Base-by-base conservation (phyloP, 1,140 invertebrate species). In the Calephelis nemesis region DNA sequence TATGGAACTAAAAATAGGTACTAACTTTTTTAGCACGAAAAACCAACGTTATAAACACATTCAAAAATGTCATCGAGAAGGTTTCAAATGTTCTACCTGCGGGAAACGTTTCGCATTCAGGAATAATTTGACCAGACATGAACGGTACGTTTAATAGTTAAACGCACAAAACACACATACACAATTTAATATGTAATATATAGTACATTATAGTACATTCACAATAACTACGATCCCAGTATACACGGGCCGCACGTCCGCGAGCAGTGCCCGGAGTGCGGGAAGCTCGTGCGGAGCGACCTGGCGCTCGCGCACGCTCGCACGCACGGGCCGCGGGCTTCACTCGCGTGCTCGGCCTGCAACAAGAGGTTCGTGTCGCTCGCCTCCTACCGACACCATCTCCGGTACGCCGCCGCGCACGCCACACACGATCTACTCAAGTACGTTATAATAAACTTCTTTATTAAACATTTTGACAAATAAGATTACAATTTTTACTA, bases 301-400 rank as follows among this genome's bases (percentile, higher is more conserved):
- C 67, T 82, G 4, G 1, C 72, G 7, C 74, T 71, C 11, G 62
- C 60, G 6, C 84, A 86, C 71, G 65, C 75, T 0, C 66, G 68
- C 0, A 79, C 74, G 0, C 82, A 86, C 71, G 15, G 62, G 4
- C 30, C 47, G 0, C 58, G 79, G 0, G 62, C 75, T 48, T 6
- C n/a, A 10, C 72, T 67, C 62, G n/a, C 48, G 5, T 84, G 82
- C 62, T 60, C n/a, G 1, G 71, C 72, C 15, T 85, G 84, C 62
- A 74, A 76, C 62, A 84, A 81, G 60, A 62, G 52, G 0, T 87
- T 84, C 54, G 74, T 77, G 0, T 79, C 78, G 30, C 63, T 74
- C 6, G 81, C 78, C 0, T 81, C 81, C 0, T 87, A 87, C 60
- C 73, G 83, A 9, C 73, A 80, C 9, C 84, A 87, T 49, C 62